A percentile compares a stretch with the other conserved stretches of the same genome.
Evolutionary conservation across 2,797 vertebrate species (phyloP).

Genomic region (Cephalopachus bancanus): DNA sequence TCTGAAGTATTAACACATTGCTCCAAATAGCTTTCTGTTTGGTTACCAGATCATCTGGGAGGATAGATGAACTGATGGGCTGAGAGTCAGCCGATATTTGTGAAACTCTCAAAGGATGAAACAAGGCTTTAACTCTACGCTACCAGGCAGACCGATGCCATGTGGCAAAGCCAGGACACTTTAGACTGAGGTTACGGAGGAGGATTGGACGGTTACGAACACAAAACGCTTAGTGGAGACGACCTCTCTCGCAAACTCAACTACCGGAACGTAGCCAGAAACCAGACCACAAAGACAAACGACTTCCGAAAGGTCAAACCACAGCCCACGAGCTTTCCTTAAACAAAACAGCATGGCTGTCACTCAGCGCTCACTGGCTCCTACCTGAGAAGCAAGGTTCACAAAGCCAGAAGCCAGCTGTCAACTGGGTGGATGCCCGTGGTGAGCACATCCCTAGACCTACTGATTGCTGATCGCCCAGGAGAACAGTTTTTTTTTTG

Average conservation of each 20-base stretch:
- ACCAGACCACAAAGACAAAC: constrained; percentile 7
- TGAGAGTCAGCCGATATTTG: not conserved
- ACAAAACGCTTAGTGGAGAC: constrained; percentile 16
- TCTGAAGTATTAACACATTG: not conserved
- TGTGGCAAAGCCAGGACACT: not conserved
- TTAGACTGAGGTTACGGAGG: not conserved
- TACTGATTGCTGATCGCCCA: not conserved
- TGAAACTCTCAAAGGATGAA: constrained; percentile 7
- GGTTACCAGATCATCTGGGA: not conserved
- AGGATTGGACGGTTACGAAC: not conserved
- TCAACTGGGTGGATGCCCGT: not conserved
- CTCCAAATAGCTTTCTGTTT: constrained; percentile 1
- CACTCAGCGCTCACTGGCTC: not conserved
- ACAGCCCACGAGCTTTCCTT: not conserved
- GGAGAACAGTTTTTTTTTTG: too few species aligned
- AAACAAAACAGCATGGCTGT: not conserved
- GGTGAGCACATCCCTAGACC: not conserved
- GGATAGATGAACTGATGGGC: not conserved
- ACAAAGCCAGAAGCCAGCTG: not conserved
- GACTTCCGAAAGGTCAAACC: not conserved
- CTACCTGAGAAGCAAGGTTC: not conserved
- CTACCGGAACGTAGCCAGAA: not conserved
- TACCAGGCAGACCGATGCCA: not conserved
- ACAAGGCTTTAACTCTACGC: not conserved
- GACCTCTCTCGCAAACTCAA: not conserved